Evolutionary conservation across 2,888 invertebrate species (phyloP).

Genomic region (Nemapogon koenigi): DNA sequence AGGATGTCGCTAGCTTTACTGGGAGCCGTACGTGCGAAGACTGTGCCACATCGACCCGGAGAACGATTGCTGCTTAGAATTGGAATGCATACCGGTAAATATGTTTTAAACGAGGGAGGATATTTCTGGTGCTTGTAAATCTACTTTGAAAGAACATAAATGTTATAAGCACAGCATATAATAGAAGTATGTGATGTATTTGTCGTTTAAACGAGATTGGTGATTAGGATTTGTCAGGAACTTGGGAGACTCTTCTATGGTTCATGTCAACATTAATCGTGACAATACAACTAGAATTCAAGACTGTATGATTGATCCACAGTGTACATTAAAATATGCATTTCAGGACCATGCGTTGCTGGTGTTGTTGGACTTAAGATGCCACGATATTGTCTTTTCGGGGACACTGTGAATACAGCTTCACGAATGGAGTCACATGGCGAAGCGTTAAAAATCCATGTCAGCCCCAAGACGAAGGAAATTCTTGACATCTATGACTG

Average conservation of each 20-base stretch:
- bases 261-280: too few species aligned
- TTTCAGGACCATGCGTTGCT: slow-evolving; percentile 77
- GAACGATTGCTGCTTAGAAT: slow-evolving; percentile 90
- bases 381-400: slow-evolving; percentile 93
- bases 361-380: slow-evolving; percentile 94
- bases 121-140: too few species aligned
- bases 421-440: slow-evolving; percentile 93
- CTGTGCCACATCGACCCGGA: slow-evolving; percentile 88
- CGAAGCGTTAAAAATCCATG: slow-evolving; percentile 88
- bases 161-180: too few species aligned
- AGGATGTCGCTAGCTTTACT: slow-evolving; percentile 90
- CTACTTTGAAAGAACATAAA: too few species aligned
- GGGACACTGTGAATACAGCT: slow-evolving; percentile 91
- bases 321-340: too few species aligned
- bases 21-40: slow-evolving; percentile 84
- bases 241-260: too few species aligned
- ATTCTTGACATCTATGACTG: slow-evolving; percentile 85
- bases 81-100: slow-evolving; percentile 89
- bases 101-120: too few species aligned
- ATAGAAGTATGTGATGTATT: too few species aligned
- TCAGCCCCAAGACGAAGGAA: slow-evolving; percentile 87
- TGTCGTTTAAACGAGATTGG: too few species aligned
- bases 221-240: too few species aligned
- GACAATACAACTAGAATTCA: too few species aligned
- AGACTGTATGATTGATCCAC: too few species aligned